Evolutionary conservation across 2,888 invertebrate species (phyloP), one percentile per base, ranked within the genome.

Genomic region (Smittia sp.): DNA sequence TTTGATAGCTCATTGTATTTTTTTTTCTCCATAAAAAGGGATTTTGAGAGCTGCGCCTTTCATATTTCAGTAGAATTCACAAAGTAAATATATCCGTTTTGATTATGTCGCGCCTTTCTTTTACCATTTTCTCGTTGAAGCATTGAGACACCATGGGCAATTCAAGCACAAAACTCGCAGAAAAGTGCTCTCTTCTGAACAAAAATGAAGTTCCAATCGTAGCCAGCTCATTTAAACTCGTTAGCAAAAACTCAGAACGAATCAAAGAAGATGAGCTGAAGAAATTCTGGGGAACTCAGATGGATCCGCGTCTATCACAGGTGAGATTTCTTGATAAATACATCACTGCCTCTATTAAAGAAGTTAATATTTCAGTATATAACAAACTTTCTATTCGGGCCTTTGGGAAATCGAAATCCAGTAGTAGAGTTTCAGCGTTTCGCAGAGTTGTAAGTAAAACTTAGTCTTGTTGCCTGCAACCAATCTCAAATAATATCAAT

Each of bases 251-350:
- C 81, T 87, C 87, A 0, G 88, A 88, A 75, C 84, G 83, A 79
- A 87, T 88, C 74, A 83, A 86, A 74, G 88, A 89, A 82, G 88
- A 88, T 75, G 88, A 88, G 80, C 84, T 89, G 79, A 87, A 90
- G 89, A 89, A 88, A 84, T 83, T 86, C 79, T 90, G 90, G 90
- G 88, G 88, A 52, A 85, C 86, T 0, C 87, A 87, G 78, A 88
- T 90, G 81, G 90, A 90, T 79, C 85, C 87, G 0, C 84, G 89
- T 2, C 80, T 90, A 69, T 86, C 88, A 41, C 88, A n/a, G n/a
- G n/a, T n/a, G n/a, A 38, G n/a, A n/a, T n/a, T n/a, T n/a, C n/a
- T n/a, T n/a, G n/a, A n/a, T n/a, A n/a, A n/a, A n/a, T n/a, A n/a
- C n/a, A n/a, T n/a, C n/a, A n/a, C n/a, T n/a, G n/a, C n/a, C n/a